These are phyloP conservation scores for Bacillus rossius DNA, from an alignment of 1,140 invertebrate species.

Conservation along the genomic window DNA sequence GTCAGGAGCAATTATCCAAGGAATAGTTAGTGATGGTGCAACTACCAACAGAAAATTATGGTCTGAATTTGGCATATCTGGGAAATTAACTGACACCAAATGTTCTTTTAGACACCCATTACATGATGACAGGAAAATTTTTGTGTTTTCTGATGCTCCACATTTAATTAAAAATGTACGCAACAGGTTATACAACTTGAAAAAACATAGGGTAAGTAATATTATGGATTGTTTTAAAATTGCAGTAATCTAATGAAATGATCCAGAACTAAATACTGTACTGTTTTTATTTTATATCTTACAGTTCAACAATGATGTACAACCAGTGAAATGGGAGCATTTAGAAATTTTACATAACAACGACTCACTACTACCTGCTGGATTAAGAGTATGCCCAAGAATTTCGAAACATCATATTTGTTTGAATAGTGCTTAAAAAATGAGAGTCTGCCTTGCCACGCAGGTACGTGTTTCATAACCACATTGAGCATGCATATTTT, in stretches of 20 bases:
- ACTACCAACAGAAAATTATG: no score
- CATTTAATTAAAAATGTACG: slow-evolving; percentile 26
- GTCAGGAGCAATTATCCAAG: no score
- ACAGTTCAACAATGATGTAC: slow-evolving; percentile 9
- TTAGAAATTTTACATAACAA: slow-evolving; percentile 8
- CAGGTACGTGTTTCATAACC: no score
- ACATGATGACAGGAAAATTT: slow-evolving; percentile 19
- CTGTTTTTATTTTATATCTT: no score
- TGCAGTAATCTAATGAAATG: no score
- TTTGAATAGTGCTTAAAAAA: slow-evolving; percentile 18
- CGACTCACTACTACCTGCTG: slow-evolving; percentile 1
- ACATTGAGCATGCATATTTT: no score
- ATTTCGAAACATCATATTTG: slow-evolving; percentile 19
- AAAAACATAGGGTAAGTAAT: slow-evolving; percentile 14
- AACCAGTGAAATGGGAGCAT: slow-evolving; percentile 16
- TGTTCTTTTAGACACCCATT: slow-evolving; percentile 20
- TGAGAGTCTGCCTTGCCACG: slow-evolving; percentile 19
- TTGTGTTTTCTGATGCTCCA: slow-evolving; percentile 23
- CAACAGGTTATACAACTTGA: slow-evolving; percentile 21
- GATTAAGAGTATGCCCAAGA: slow-evolving; percentile 23
- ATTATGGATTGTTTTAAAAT: no score
- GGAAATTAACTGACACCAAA: slow-evolving; percentile 20
- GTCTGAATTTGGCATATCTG: not conserved
- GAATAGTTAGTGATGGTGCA: no score
- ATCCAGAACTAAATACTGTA: no score